Percentiles rank a stretch among this genome's conserved stretches.
phyloP scores from a whole-genome alignment of 2,888 invertebrate genomes.

The Prosopocoilus inquinatus region DNA sequence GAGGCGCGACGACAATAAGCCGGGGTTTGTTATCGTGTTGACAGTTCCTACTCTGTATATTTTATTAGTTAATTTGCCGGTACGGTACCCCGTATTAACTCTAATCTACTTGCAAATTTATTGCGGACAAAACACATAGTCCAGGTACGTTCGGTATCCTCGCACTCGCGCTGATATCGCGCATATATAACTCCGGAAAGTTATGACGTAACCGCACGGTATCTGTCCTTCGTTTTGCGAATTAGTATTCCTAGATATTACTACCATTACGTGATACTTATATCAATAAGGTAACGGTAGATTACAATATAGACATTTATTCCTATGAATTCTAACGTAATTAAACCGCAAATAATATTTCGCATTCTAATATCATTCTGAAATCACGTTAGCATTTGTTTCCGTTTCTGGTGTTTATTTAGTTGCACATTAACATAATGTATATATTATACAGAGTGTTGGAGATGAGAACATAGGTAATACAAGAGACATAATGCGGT shows the following conservation, averaged over 20 bases:
- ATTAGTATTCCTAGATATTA: constrained; percentile 2
- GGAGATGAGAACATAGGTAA: no score
- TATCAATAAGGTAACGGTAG: constrained; percentile 4
- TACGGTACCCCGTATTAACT: constrained; percentile 40
- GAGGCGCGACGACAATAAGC: constrained; percentile 19
- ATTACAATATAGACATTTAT: constrained; percentile 16
- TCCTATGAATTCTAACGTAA: no score
- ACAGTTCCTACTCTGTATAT: constrained; percentile 40
- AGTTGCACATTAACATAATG: no score
- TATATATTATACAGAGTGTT: no score
- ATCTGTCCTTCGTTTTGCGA: background rate
- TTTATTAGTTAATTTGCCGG: constrained; percentile 45
- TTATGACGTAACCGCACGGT: background rate
- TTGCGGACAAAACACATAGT: constrained; percentile 33
- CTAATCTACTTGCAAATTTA: constrained; percentile 45
- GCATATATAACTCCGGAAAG: background rate
- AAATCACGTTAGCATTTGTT: no score
- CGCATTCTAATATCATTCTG: no score
- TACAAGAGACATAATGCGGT: no score
- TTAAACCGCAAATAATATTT: no score
- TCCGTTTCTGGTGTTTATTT: no score
- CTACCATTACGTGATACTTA: background rate
- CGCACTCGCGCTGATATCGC: background rate
- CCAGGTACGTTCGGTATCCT: constrained; percentile 6
- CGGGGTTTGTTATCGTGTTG: constrained; percentile 31